These are phyloP conservation scores for Maccullochella peelii DNA, from an alignment of 2,113 vertebrate species.

Conservation along the genomic window DNA sequence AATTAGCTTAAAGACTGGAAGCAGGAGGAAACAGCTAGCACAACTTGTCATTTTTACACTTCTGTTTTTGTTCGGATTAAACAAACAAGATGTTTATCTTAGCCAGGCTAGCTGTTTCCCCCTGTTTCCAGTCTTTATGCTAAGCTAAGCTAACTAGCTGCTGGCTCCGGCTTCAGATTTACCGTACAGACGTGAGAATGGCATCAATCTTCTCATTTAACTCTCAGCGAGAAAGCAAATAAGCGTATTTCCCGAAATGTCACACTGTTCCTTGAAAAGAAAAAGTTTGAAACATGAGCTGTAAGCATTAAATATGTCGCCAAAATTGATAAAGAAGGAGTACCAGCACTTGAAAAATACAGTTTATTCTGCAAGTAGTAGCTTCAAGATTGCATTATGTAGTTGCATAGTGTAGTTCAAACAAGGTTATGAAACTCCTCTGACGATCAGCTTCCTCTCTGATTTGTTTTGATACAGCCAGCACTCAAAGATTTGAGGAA, in stretches of 20 bases:
- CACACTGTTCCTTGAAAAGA: neutral
- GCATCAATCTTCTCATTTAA: neutral
- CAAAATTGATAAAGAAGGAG: neutral
- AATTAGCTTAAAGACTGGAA: neutral
- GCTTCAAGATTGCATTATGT: neutral
- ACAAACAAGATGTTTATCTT: no score
- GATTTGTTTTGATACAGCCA: conserved; percentile 1
- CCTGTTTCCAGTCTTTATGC: neutral
- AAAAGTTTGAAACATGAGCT: neutral
- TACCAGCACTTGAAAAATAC: neutral
- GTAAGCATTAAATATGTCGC: neutral
- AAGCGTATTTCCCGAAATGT: neutral
- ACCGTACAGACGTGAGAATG: neutral
- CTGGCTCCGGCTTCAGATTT: neutral
- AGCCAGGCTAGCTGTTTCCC: no score
- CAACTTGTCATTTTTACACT: no score
- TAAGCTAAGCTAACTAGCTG: neutral
- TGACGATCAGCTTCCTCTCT: neutral
- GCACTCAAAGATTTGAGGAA: neutral
- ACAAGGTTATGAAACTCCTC: neutral
- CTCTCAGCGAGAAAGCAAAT: neutral
- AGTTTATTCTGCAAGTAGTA: neutral
- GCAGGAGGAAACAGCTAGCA: no score
- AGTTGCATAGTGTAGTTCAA: neutral
- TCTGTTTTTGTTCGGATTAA: neutral